phyloP scores from a whole-genome alignment of 2,797 vertebrate genomes.

The Selene dorsalis region DNA sequence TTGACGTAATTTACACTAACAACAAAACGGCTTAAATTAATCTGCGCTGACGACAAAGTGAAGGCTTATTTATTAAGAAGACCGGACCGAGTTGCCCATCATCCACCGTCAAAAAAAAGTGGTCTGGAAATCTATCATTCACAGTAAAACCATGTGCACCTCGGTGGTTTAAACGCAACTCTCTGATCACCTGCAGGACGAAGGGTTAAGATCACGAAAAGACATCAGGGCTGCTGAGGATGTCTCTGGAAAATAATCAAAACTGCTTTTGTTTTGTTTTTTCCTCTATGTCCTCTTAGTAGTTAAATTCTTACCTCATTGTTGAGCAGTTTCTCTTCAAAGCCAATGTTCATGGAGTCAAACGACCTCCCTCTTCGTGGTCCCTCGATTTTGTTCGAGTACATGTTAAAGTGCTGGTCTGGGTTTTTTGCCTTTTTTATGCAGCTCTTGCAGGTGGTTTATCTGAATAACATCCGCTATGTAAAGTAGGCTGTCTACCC shows the following conservation, averaged over 20 bases:
- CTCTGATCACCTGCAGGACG: not conserved
- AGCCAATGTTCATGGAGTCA: constrained; percentile 87
- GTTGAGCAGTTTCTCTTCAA: constrained; percentile 88
- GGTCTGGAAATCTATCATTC: not conserved
- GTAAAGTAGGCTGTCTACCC: constrained; percentile 57
- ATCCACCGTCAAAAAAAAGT: constrained; percentile 15
- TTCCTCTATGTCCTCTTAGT: not conserved
- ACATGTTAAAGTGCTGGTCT: constrained; percentile 79
- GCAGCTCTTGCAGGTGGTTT: constrained; percentile 21
- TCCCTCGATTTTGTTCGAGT: constrained; percentile 84
- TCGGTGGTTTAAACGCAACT: not conserved
- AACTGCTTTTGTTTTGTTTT: too few relatives aligned
- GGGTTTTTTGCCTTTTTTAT: constrained; percentile 41
- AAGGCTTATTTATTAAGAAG: constrained; percentile 39
- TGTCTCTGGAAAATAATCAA: not conserved
- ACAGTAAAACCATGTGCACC: not conserved
- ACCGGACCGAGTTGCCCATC: constrained; percentile 6
- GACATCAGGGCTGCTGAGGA: not conserved
- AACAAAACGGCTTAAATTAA: constrained; percentile 69
- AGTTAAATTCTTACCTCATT: constrained; percentile 79
- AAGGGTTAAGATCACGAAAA: not conserved
- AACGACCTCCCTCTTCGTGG: constrained; percentile 88
- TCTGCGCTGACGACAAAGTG: constrained; percentile 61
- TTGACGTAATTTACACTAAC: constrained; percentile 60
- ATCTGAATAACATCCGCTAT: constrained; percentile 32